Evolutionary conservation across 1,140 invertebrate species (phyloP), one percentile per base, ranked within the genome.

Genomic region (Drosophila bipectinata): DNA sequence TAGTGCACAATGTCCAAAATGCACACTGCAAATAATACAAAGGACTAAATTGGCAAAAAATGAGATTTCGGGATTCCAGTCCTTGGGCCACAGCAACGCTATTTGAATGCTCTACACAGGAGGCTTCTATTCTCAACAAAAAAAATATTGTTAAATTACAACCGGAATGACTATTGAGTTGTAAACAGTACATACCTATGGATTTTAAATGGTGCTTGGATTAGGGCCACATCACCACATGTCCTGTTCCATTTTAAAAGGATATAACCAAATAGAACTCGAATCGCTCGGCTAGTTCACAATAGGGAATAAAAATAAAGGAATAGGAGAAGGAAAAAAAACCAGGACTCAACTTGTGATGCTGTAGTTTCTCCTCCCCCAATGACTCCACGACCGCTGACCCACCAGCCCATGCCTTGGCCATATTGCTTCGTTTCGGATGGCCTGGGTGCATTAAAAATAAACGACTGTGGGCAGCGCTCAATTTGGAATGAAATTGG

Each of bases 401-500:
- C 12, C 32, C 34, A 30, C 15, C 10, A 45, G 2, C 34, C 55
- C 45, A 51, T 52, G 41, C 68, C 26, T 55, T 21, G 61, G 73
- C 66, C 80, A 85, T 80, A 77, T 81, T 81, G 73, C 81, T 74
- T 61, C 52, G 64, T n/a, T 56, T 60, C 76, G 78, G 28, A 58
- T 75, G 51, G 67, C 37, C 54, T 73, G 69, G 74, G 71, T 88
- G 83, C 82, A 87, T 87, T 87, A 82, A 88, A 87, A 87, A 88
- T 87, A 87, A 88, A 87, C 82, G 82, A 87, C 83, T 88, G 82
- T 79, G 83, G 82, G 60, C 74, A 88, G 82, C 79, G 82, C 82
- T 87, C 82, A 87, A 87, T 87, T 87, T 87, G 82, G 83, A 87
- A 87, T 87, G 78, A 87, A 87, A 87, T 88, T 87, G 82, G 83